Evolutionary conservation across 2,888 invertebrate genomes (phyloP), one percentile per base, ranked within the genome.

Genomic region (Phytoseiulus persimilis): DNA sequence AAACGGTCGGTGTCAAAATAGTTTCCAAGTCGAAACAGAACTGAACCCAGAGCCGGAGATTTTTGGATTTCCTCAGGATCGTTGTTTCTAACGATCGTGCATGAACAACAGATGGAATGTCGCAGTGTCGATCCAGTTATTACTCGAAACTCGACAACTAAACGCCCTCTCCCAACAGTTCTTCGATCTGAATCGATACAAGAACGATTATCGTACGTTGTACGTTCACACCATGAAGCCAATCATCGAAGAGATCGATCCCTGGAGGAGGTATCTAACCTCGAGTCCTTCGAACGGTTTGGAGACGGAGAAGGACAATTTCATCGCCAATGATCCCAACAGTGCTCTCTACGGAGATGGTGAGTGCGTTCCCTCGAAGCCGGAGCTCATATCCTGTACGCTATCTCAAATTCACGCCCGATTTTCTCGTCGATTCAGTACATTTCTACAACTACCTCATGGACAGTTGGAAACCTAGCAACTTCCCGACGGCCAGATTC

Each of bases 201-300:
- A 95, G 92, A 91, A 93, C 0, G 97, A 98, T 92, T 98, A 97
- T 92, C 93, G 96, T 0, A 95, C 95, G 92, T 94, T 99, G 0
- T 99, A 98, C 92, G 95, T 96, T 0, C 94, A 95, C 83, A 95
- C 95, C 0, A 95, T 98, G 0, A 94, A 94, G 91, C 94, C 94
- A 0, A 94, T 95, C 83, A 94, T 96, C 0, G 92, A 94, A 45
- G 92, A 93, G 23, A 92, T 95, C 83, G 96, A 96, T 91, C 93
- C 94, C 0, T 94, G 94, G 0, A 93, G 96, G 90, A 94, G 95
- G 0, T 97, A 95, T 92, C 92, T 98, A 6, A 94, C 95, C 0
- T 98, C 98, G 0, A 98, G 98, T 92, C 99, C 99, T 0, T 96
- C 96, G 0, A 97, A 98, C 93, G 98, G 97, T 0, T 92, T 94